phyloP scores from a whole-genome alignment of 2,113 vertebrate species.

The Andinoacara biseriatus region DNA sequence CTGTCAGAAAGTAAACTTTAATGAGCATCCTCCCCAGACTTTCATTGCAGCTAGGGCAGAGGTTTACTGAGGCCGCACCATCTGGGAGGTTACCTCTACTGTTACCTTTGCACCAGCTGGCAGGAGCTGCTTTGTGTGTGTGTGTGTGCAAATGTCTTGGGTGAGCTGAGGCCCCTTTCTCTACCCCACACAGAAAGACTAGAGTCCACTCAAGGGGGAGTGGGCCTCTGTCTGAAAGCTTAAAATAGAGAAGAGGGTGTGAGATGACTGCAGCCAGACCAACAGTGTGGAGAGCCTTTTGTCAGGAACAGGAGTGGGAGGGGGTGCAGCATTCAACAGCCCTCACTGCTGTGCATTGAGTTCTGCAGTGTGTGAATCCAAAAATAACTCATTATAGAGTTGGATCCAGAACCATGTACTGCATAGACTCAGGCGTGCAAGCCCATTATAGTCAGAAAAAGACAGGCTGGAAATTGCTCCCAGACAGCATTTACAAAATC shows the following conservation, averaged over 20 bases:
- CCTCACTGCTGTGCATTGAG: slow-evolving; percentile 40
- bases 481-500: background rate
- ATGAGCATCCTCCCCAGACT: slow-evolving; percentile 33
- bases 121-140: slow-evolving; percentile 42
- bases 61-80: slow-evolving; percentile 25
- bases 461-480: background rate
- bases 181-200: slow-evolving; percentile 63
- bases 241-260: slow-evolving; percentile 74
- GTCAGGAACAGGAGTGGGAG: slow-evolving; percentile 19
- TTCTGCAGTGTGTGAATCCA: slow-evolving; percentile 45
- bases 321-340: slow-evolving; percentile 31
- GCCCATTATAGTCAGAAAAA: background rate
- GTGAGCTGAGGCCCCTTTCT: slow-evolving; percentile 41
- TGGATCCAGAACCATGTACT: slow-evolving; percentile 26
- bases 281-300: slow-evolving; percentile 51
- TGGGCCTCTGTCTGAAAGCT: slow-evolving; percentile 55
- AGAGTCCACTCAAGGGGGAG: slow-evolving; percentile 51
- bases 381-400: slow-evolving; percentile 55
- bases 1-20: slow-evolving; percentile 35
- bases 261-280: slow-evolving; percentile 56
- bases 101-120: slow-evolving; percentile 69
- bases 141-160: slow-evolving; percentile 37
- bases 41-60: slow-evolving; percentile 8
- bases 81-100: slow-evolving; percentile 45
- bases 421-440: background rate